These are phyloP conservation scores for Apogon hyalosoma DNA, from an alignment of 2,797 vertebrate genomes.

Conservation along the genomic window DNA sequence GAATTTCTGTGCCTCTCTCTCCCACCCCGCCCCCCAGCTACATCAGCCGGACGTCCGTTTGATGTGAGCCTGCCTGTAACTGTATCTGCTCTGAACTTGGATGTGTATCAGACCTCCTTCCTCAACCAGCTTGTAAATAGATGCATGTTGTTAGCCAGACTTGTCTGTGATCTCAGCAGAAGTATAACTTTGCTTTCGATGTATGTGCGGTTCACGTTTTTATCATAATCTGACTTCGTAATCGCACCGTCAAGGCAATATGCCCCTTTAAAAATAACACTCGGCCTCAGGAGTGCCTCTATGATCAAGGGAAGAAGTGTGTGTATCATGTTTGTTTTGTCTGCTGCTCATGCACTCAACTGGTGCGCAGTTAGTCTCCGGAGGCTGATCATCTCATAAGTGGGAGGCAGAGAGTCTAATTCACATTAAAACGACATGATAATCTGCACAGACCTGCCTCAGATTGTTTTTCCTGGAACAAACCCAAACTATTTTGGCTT, in stretches of 20 bases:
- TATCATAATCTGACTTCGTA: not conserved
- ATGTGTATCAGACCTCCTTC: slow-evolving; percentile 44
- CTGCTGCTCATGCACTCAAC: not conserved
- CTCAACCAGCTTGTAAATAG: slow-evolving; percentile 42
- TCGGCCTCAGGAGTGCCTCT: not conserved
- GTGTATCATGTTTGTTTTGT: slow-evolving; percentile 22
- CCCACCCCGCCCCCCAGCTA: slow-evolving; percentile 34
- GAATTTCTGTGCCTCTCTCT: slow-evolving; percentile 61
- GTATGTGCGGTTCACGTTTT: not conserved
- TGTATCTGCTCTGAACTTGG: slow-evolving; percentile 73
- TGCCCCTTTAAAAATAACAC: not conserved
- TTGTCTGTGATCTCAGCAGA: not conserved
- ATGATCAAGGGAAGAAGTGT: slow-evolving; percentile 9
- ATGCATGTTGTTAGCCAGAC: slow-evolving; percentile 13
- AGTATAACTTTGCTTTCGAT: not conserved
- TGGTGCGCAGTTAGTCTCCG: not conserved
- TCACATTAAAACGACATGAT: slow-evolving; percentile 28
- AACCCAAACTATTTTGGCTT: slow-evolving; percentile 46
- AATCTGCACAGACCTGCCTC: slow-evolving; percentile 48
- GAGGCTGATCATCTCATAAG: slow-evolving; percentile 14
- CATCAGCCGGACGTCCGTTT: slow-evolving; percentile 68
- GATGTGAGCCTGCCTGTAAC: slow-evolving; percentile 72
- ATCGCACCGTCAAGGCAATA: not conserved
- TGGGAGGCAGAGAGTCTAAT: slow-evolving; percentile 17
- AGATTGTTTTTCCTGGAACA: slow-evolving; percentile 49